Base-by-base conservation (phyloP, 2,888 invertebrate genomes). In the Alloscopus bannaensis region DNA sequence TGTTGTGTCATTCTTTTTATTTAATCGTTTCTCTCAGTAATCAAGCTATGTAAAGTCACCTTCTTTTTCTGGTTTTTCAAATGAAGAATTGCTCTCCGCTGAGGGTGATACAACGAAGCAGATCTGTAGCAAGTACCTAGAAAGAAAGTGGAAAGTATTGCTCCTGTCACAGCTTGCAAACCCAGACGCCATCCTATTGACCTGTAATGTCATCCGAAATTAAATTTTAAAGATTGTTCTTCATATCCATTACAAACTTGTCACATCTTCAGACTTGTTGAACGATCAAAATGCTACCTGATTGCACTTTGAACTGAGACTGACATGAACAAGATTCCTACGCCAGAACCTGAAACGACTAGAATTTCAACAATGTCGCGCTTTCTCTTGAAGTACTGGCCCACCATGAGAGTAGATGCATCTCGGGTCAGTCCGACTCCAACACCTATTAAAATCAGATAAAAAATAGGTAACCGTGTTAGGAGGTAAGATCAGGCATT, bases 321-420 rank as follows among this genome's bases (percentile, higher is more conserved):
- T 16, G 81, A 83, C 81, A 81, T 81, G 28, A 81, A 31, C 18
- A 81, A 60, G 26, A 83, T 83, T 77, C 95, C 95, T 57, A 95
- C 90, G 1, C 96, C 96, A 87, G 94, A 94, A 86, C 95, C 95
- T 84, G 94, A 93, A 68, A 95, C 93, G 84, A 95, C 93, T 88
- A 95, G 93, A 87, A 96, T 94, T 89, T 96, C 96, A 65, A 95
- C 95, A 86, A 95, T 91, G 88, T 96, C 95, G 80, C 96, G 90
- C 86, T 93, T 90, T 83, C 94, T 89, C 88, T 95, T 95, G 91
- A 96, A 96, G 89, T 96, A 96, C 88, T 95, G 95, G 47, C 95
- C 95, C 81, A 96, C 94, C 94, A 96, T 95, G 86, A 96, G 89
- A 50, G 94, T 94, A 24, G 95, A 94, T 87, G 95, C 95, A 88